Evolutionary conservation across 1,140 invertebrate species (phyloP).

Genomic region (Aphis craccivora): DNA sequence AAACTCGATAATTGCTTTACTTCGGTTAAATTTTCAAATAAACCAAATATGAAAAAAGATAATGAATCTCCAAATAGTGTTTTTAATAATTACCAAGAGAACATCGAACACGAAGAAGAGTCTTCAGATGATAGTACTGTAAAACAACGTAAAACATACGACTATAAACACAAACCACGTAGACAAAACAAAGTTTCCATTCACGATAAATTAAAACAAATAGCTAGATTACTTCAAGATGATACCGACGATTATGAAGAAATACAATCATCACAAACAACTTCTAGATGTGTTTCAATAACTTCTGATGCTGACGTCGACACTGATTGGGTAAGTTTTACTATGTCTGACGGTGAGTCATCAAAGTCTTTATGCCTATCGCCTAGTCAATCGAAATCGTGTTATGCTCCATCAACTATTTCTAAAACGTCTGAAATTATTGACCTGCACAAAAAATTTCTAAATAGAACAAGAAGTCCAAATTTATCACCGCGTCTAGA

Average conservation of each 20-base stretch:
- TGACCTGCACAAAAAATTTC: constrained; percentile 74
- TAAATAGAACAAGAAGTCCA: constrained; percentile 71
- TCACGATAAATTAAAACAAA: constrained; percentile 23
- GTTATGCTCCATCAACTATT: constrained; percentile 64
- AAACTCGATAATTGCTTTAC: neutral
- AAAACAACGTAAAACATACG: neutral
- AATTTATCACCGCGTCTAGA: constrained; percentile 63
- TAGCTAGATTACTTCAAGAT: constrained; percentile 23
- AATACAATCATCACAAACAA: neutral
- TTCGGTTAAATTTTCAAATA: neutral
- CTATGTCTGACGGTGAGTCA: constrained; percentile 44
- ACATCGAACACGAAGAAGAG: neutral
- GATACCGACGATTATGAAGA: constrained; percentile 56
- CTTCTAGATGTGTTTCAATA: constrained; percentile 42
- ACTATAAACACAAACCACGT: neutral
- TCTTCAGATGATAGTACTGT: constrained; percentile 50
- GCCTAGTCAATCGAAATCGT: constrained; percentile 70
- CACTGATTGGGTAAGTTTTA: constrained; percentile 38
- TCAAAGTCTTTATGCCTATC: constrained; percentile 70
- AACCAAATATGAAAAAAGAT: neutral
- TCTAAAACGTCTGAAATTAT: constrained; percentile 70
- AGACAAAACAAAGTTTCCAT: neutral
- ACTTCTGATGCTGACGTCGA: constrained; percentile 52
- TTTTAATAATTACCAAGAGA: neutral
- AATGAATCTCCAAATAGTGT: neutral